A percentile compares a stretch with the other conserved stretches of the same genome.
phyloP scores from a whole-genome alignment of 2,113 vertebrate genomes.

The Rattus norvegicus region DNA sequence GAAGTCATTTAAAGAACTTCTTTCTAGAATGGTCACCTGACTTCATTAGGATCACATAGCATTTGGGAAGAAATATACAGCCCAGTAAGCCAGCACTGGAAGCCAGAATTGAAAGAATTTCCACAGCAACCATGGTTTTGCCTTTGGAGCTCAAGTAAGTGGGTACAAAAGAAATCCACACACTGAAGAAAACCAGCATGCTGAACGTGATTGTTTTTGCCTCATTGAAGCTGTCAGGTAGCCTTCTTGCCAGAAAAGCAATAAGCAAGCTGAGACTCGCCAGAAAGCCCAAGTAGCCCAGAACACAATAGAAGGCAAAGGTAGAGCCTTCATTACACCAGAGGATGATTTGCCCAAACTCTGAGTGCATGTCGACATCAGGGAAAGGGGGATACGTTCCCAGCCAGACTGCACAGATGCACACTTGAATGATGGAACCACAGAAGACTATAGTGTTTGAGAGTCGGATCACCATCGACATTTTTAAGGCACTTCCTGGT shows the following conservation, averaged over 20 bases:
- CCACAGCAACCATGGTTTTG: not conserved
- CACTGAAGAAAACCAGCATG: not conserved
- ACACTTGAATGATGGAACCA: not conserved
- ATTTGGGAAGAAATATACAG: not conserved
- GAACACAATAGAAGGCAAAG: not conserved
- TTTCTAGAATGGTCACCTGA: not conserved
- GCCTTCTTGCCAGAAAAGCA: not conserved
- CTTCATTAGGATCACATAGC: not conserved
- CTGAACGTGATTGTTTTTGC: not conserved
- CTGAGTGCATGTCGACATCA: not conserved
- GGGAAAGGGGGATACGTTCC: not conserved
- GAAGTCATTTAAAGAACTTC: not conserved
- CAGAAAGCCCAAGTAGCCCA: not conserved
- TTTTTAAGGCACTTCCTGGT: not conserved
- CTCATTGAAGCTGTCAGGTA: not conserved
- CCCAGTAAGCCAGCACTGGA: not conserved
- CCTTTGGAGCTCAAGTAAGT: not conserved
- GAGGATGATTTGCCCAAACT: not conserved
- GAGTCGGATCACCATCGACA: not conserved
- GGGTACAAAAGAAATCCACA: not conserved
- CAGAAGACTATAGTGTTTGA: not conserved
- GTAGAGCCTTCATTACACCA: not conserved
- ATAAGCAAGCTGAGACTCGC: not conserved
- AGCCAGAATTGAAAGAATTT: not conserved
- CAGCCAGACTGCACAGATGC: not conserved